phyloP scores from a whole-genome alignment of 2,888 invertebrate genomes.

The Habroteleia sp. region DNA sequence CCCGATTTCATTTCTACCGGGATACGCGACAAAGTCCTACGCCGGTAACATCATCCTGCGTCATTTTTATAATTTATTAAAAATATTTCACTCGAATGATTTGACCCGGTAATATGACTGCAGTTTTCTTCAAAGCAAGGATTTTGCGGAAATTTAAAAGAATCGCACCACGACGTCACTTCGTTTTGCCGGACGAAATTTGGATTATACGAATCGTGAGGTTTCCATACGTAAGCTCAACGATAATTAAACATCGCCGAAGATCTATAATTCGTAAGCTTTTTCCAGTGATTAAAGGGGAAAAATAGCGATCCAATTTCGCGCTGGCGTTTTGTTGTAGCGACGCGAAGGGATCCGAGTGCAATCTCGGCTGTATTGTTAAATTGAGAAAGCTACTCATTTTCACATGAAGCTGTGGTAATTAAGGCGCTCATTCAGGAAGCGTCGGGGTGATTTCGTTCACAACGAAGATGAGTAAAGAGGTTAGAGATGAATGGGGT shows the following conservation, averaged over 20 bases:
- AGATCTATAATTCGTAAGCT: slow-evolving; percentile 3
- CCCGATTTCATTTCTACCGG: too few relatives aligned
- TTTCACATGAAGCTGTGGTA: slow-evolving; percentile 69
- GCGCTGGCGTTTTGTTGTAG: slow-evolving; percentile 7
- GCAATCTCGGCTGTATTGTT: slow-evolving; percentile 55
- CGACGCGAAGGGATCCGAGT: slow-evolving; percentile 30
- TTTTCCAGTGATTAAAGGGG: not conserved
- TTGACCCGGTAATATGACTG: too few relatives aligned
- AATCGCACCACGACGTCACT: too few relatives aligned
- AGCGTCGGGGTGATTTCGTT: slow-evolving; percentile 55
- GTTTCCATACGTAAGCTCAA: slow-evolving; percentile 15
- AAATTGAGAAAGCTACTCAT: slow-evolving; percentile 68
- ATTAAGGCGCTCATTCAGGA: slow-evolving; percentile 70
- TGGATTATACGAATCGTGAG: too few relatives aligned
- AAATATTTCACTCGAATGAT: too few relatives aligned
- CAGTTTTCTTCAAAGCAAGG: too few relatives aligned
- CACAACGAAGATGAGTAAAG: slow-evolving; percentile 52
- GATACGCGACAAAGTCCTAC: too few relatives aligned
- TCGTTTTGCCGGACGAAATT: too few relatives aligned
- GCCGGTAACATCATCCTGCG: too few relatives aligned
- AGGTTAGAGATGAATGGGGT: slow-evolving; percentile 49
- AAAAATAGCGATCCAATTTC: slow-evolving; percentile 22
- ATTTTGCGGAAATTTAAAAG: too few relatives aligned
- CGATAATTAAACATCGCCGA: slow-evolving; percentile 10
- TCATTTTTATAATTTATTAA: too few relatives aligned